Percentiles rank a stretch among this genome's conserved stretches.
These are phyloP conservation scores for Bryconaethiops microstoma DNA, from an alignment of 2,797 vertebrate species.

Conservation along the genomic window DNA sequence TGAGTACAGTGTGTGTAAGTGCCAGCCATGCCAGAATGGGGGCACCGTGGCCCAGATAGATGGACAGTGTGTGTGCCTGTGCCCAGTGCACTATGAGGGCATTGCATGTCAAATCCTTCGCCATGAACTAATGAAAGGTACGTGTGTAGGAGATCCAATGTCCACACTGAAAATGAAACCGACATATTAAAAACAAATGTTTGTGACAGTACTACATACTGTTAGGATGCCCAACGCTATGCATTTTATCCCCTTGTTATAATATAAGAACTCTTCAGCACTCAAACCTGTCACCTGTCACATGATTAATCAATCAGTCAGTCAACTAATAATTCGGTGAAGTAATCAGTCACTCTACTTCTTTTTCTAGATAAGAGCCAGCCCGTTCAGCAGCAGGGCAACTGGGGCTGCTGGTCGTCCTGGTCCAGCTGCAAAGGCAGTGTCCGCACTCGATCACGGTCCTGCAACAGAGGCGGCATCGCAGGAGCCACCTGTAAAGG, in stretches of 20 bases:
- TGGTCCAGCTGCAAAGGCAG: conserved; percentile 69
- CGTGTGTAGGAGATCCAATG: not conserved
- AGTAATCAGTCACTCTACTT: not conserved
- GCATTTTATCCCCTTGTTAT: too few species aligned
- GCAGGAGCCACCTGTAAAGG: conserved; percentile 72
- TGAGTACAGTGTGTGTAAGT: conserved; percentile 86
- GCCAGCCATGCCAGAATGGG: conserved; percentile 86
- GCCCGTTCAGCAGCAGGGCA: conserved; percentile 57
- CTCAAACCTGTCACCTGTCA: not conserved
- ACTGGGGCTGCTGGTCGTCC: conserved; percentile 73
- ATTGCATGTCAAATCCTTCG: conserved; percentile 80
- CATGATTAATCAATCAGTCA: not conserved
- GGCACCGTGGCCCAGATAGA: conserved; percentile 81
- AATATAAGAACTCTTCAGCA: not conserved
- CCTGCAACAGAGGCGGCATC: conserved; percentile 63
- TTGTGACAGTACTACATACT: too few species aligned
- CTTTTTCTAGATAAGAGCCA: conserved; percentile 18
- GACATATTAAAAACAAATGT: too few species aligned
- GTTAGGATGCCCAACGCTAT: too few species aligned
- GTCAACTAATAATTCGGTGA: too few species aligned
- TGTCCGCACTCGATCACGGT: conserved; percentile 68
- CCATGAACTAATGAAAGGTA: conserved; percentile 53
- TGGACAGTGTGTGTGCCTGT: conserved; percentile 84
- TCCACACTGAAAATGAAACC: not conserved
- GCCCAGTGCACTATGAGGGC: conserved; percentile 76